Conservation (phyloP, 2,113 vertebrate genomes). For the Cepphus grylle region DNA sequence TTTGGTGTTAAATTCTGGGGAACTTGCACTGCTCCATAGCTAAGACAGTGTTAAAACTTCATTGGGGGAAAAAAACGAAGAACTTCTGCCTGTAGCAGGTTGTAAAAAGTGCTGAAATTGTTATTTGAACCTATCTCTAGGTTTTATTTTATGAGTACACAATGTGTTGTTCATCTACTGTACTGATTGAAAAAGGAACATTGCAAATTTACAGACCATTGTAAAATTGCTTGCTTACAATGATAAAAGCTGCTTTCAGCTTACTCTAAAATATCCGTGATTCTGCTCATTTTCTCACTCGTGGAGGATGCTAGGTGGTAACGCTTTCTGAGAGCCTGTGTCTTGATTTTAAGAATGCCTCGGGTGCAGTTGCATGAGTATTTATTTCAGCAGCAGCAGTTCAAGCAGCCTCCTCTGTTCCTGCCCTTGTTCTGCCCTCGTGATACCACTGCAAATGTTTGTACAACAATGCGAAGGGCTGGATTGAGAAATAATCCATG, state of each 20-base stretch:
- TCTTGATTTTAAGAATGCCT: constrained; percentile 33
- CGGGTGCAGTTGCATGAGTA: neutral
- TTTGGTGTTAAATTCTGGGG: neutral
- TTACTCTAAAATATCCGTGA: neutral
- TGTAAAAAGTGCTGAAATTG: constrained; percentile 22
- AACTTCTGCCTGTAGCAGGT: neutral
- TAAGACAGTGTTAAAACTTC: neutral
- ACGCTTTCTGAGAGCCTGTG: neutral
- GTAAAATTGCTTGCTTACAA: constrained; percentile 45
- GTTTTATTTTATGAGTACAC: constrained; percentile 44
- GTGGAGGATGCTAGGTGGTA: neutral
- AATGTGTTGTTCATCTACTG: constrained; percentile 30
- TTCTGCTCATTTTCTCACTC: neutral
- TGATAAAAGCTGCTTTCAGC: constrained; percentile 25
- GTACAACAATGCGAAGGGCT: neutral
- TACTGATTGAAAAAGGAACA: constrained; percentile 46
- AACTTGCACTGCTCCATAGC: neutral
- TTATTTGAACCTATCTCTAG: neutral
- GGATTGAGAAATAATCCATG: neutral
- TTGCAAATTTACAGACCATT: constrained; percentile 33
- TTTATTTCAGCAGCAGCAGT: constrained; percentile 8
- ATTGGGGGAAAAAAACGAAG: no score
- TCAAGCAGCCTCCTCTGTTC: neutral
- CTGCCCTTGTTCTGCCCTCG: constrained; percentile 37
- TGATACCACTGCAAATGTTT: constrained; percentile 41